Evolutionary conservation across 2,797 vertebrate genomes (phyloP), one percentile per base, ranked within the genome.

Genomic region (Philypnodon macrostomus): DNA sequence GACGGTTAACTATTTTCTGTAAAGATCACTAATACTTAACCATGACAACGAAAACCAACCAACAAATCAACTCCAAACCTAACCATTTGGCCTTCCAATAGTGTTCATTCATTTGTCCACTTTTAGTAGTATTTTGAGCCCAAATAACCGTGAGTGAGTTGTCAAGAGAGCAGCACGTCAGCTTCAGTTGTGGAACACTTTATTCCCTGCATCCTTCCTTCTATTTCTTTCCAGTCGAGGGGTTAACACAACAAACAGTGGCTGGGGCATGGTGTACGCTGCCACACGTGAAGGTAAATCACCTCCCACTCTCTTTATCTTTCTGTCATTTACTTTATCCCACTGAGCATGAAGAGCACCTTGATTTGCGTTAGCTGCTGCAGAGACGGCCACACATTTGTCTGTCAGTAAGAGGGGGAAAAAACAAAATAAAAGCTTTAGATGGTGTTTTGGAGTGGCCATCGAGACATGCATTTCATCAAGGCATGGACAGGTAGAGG

Each of bases 341-440:
- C 30, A 24, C 81, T 87, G 86, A 90, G 88, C 89, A 87, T 90
- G 89, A 91, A 90, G 89, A 91, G 84, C 89, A 90, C 89, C 89
- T 90, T 88, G 87, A 83, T 87, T 85, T 83, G 75, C 53, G 57
- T n/a, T n/a, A n/a, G n/a, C n/a, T 75, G 62, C 58, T 38, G 42
- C 67, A 33, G 65, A 36, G 66, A 71, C 47, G 60, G 55, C 59
- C 49, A 52, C 66, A 75, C 78, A 83, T 78, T 79, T 73, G 70
- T 71, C 76, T 78, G 76, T 86, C 82, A 81, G 69, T 65, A 48
- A 58, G 47, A 15, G n/a, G n/a, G n/a, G 27, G 38, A 41, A 26
- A 36, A 41, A 41, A 41, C 15, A 41, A 41, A 21, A 26, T 13
- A 26, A 11, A 67, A 44, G 76, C 63, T 54, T 1, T 13, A 57